phyloP scores from a whole-genome alignment of 2,113 vertebrate genomes.

The Menura novaehollandiae region DNA sequence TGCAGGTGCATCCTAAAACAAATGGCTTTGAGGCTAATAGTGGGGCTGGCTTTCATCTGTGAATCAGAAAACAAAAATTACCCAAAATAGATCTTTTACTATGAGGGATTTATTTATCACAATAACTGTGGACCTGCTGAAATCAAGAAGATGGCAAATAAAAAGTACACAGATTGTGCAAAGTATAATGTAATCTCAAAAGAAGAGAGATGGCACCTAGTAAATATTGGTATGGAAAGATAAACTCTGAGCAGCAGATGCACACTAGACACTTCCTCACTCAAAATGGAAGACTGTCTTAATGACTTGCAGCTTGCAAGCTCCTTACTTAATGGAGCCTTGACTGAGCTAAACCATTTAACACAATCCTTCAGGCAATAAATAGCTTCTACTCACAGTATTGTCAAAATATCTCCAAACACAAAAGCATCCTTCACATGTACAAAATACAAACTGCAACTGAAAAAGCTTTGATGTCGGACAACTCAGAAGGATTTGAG shows the following conservation, averaged over 20 bases:
- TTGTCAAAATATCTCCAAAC: not conserved
- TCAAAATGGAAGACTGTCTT: not conserved
- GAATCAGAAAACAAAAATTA: conserved; percentile 26
- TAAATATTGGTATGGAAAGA: conserved; percentile 19
- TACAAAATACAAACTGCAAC: not conserved
- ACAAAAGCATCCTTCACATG: not conserved
- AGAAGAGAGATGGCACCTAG: not conserved
- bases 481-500: not conserved
- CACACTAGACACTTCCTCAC: not conserved
- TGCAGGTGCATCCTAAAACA: conserved; percentile 42
- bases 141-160: conserved; percentile 3
- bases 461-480: not conserved
- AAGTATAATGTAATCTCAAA: conserved; percentile 1
- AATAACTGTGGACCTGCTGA: not conserved
- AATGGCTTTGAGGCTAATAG: not conserved
- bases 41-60: not conserved
- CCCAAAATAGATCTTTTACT: not conserved
- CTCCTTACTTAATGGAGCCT: not conserved
- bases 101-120: not conserved
- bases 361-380: not conserved
- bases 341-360: conserved; percentile 27
- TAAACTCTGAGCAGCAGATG: conserved; percentile 15
- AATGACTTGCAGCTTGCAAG: conserved; percentile 4
- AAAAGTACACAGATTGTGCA: conserved; percentile 7
- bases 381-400: not conserved